Evolutionary conservation across 2,888 invertebrate species (phyloP), one percentile per base, ranked within the genome.

Genomic region (Callimorpha dominula): DNA sequence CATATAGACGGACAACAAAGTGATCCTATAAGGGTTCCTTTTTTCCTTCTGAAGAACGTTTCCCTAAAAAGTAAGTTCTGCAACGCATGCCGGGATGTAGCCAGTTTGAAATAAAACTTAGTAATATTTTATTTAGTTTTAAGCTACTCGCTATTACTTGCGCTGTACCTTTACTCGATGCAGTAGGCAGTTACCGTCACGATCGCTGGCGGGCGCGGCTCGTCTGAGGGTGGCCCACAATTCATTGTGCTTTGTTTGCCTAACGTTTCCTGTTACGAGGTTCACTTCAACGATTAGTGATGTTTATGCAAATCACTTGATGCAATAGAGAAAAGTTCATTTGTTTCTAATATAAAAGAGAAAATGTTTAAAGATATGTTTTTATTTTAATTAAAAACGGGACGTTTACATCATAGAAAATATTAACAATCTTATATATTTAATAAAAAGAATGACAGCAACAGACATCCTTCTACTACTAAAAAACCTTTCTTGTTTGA

Each of bases 181-280:
- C 88, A 90, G 92, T 91, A 93, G 93, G 93, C 91, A 91, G 92
- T 88, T 86, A 90, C 79, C 89, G 85, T 92, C 93, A 93, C 93
- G 93, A 93, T 84, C 83, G 80, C 81, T 87, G 84, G 91, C 92
- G 92, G 93, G 92, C 90, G 91, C 87, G 88, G 89, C 90, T 89
- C 85, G 83, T 78, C 86, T 87, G 88, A 90, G 93, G 94, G 94
- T 94, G 94, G 94, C 90, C 94, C 88, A 90, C 91, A 89, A 91
- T 93, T 91, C 89, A 88, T 91, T 91, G 89, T 87, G 88, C 86
- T 91, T 93, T 94, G 94, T 94, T 94, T 93, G 90, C 86, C 86
- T 82, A 90, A 83, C 88, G 85, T 91, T 94, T 93, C 92, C 93
- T 91, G 91, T 84, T 88, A 85, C 82, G 80, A 85, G 88, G 88